Conservation (phyloP, 2,888 invertebrate genomes). For the Drosophila setosimentum region DNA sequence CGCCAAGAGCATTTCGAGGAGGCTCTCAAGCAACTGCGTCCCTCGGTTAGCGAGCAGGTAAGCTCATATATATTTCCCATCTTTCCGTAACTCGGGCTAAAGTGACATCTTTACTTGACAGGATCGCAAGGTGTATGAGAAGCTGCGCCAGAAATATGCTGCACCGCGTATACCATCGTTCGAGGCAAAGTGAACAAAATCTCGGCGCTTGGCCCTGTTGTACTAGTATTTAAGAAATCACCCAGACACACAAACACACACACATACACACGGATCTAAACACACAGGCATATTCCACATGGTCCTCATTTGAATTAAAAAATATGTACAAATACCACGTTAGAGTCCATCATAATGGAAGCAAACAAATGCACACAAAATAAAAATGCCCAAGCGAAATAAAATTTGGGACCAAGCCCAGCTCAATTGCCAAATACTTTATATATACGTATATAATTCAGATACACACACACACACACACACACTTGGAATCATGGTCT, state of each 20-base stretch:
- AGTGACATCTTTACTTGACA: constrained; percentile 67
- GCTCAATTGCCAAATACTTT: constrained; percentile 3
- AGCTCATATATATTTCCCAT: constrained; percentile 16
- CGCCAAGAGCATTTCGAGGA: constrained; percentile 90
- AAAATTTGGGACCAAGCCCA: constrained; percentile 53
- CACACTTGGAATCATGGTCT: background rate
- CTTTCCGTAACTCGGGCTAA: fast-evolving
- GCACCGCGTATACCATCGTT: constrained; percentile 76
- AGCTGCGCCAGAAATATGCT: constrained; percentile 89
- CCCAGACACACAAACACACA: constrained; percentile 10
- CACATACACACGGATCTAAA: background rate
- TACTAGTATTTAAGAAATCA: constrained; percentile 48
- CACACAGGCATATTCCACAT: constrained; percentile 38
- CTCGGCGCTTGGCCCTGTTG: constrained; percentile 39
- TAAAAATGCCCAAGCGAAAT: constrained; percentile 47
- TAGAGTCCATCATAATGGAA: constrained; percentile 12
- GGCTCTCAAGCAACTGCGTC: constrained; percentile 92
- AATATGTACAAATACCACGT: constrained; percentile 44
- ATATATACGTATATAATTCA: constrained; percentile 22
- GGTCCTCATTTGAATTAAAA: constrained; percentile 43
- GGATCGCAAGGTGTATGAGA: constrained; percentile 92
- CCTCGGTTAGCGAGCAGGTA: constrained; percentile 93
- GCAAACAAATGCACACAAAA: constrained; percentile 10
- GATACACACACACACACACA: background rate
- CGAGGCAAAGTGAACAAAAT: constrained; percentile 51